These are phyloP conservation scores for Pterocles orientalis DNA, from an alignment of 2,113 vertebrate genomes.

Conservation along the genomic window DNA sequence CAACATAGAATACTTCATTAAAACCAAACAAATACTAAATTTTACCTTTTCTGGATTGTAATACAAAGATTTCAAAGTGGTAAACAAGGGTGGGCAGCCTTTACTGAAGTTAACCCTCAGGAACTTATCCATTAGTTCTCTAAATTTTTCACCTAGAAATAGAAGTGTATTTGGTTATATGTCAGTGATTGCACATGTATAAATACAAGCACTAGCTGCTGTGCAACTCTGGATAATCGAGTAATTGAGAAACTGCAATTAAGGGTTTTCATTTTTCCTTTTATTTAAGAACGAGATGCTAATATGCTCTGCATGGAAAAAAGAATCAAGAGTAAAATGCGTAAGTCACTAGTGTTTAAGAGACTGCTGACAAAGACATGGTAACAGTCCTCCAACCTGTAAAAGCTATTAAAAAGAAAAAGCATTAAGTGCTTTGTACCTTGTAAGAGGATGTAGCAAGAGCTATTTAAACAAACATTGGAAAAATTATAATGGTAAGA, in stretches of 20 bases:
- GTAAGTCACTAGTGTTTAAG: neutral
- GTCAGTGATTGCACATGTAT: slow-evolving; percentile 47
- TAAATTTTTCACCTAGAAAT: slow-evolving; percentile 82
- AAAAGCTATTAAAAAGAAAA: neutral
- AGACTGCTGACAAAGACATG: neutral
- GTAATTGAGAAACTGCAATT: neutral
- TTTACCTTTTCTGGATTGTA: slow-evolving; percentile 83
- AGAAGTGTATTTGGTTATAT: slow-evolving; percentile 73
- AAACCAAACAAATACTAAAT: slow-evolving; percentile 69
- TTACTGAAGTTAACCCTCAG: slow-evolving; percentile 83
- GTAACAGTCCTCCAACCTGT: neutral
- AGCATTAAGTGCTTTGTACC: neutral
- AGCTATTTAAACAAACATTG: neutral
- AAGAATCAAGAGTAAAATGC: neutral
- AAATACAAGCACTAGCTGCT: slow-evolving; percentile 18
- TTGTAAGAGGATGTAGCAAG: neutral
- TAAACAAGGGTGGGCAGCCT: slow-evolving; percentile 83
- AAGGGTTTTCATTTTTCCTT: neutral
- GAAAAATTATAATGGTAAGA: neutral
- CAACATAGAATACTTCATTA: slow-evolving; percentile 32
- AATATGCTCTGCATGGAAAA: neutral
- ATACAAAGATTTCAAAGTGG: slow-evolving; percentile 84
- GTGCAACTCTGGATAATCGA: neutral
- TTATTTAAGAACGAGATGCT: neutral
- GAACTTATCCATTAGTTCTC: slow-evolving; percentile 81